Evolutionary conservation across 2,797 vertebrate species (phyloP).

Genomic region (Cuniculus paca): DNA sequence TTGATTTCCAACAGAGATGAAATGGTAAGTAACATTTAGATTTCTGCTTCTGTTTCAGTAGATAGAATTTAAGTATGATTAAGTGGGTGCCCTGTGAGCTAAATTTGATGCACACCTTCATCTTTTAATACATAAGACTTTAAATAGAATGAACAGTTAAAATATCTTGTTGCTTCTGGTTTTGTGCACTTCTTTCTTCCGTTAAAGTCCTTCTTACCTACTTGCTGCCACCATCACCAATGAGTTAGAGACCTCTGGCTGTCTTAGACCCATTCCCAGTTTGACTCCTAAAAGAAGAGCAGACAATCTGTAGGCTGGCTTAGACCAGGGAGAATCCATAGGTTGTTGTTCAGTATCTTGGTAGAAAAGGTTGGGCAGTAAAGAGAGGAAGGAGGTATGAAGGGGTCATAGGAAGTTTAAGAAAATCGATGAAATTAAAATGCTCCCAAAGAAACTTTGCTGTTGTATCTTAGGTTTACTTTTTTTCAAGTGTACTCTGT

Average conservation of each 20-base stretch:
- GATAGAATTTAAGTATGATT: no score
- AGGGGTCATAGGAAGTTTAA: not conserved
- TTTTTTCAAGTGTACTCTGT: not conserved
- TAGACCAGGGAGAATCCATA: not conserved
- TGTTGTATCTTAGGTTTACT: not conserved
- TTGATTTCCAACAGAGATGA: constrained; percentile 93
- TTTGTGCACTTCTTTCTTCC: not conserved
- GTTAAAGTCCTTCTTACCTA: not conserved
- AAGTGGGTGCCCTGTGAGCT: not conserved
- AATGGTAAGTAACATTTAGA: constrained; percentile 89
- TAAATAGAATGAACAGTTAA: not conserved
- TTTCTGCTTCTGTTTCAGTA: not conserved
- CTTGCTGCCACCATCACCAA: not conserved
- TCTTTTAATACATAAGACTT: not conserved
- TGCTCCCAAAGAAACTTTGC: not conserved
- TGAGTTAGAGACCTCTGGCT: not conserved
- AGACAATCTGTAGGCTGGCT: not conserved
- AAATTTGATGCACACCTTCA: not conserved
- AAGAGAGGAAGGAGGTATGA: not conserved
- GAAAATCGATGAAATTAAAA: constrained; percentile 22
- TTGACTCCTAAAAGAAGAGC: not conserved
- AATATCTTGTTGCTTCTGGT: not conserved
- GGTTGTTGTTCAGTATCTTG: not conserved
- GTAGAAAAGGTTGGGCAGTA: not conserved
- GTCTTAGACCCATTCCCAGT: not conserved